phyloP scores from a whole-genome alignment of 2,113 vertebrate genomes.

The Leptodactylus fuscus region DNA sequence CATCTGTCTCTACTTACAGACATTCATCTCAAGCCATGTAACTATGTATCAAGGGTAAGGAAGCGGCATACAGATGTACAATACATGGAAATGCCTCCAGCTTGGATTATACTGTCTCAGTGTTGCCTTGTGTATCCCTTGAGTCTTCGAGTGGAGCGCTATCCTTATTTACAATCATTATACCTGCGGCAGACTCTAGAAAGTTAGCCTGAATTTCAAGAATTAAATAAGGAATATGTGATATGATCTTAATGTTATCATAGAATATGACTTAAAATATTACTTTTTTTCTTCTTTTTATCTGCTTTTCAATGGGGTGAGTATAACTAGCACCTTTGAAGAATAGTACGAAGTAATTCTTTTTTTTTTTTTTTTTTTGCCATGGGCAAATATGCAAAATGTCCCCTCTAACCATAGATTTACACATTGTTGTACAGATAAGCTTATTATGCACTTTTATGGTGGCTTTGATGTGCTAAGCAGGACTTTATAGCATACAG shows the following conservation, averaged over 20 bases:
- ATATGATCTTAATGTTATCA: not conserved
- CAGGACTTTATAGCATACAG: not conserved
- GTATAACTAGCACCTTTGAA: not conserved
- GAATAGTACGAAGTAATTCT: not conserved
- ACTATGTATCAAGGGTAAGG: not conserved
- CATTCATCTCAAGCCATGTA: not conserved
- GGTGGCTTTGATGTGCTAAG: not conserved
- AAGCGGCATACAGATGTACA: not conserved
- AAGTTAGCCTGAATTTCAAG: not conserved
- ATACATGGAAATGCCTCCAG: not conserved
- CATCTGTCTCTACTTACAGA: not conserved
- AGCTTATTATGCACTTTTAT: not conserved
- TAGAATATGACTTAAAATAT: not conserved
- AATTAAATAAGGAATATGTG: not conserved
- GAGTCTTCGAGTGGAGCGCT: not conserved
- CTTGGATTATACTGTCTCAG: not conserved
- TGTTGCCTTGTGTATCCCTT: not conserved
- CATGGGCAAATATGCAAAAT: not conserved
- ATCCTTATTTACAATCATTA: conserved; percentile 9
- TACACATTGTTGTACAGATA: not conserved
- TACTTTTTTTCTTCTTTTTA: not conserved
- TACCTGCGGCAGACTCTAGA: not conserved
- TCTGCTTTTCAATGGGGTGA: not conserved
- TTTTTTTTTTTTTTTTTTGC: not conserved
- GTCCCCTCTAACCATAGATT: not conserved